These are phyloP conservation scores for Drosophila triauraria DNA, from an alignment of 1,140 invertebrate genomes.

Conservation along the genomic window DNA sequence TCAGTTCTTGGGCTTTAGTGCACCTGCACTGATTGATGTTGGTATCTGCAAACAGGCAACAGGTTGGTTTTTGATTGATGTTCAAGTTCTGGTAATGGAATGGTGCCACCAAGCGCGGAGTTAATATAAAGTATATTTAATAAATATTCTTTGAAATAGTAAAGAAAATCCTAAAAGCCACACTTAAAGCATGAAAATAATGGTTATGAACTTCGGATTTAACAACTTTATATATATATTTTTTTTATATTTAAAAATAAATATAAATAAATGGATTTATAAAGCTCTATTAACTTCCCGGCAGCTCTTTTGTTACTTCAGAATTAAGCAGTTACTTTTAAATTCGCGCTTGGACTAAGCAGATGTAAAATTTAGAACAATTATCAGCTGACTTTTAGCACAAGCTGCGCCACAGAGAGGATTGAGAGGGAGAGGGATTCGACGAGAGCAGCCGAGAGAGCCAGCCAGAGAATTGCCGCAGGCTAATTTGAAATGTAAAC, in stretches of 20 bases:
- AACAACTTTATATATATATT: too few relatives aligned
- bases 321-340: neutral
- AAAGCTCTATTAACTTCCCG: too few relatives aligned
- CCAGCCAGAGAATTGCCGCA: conserved; percentile 37
- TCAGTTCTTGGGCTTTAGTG: neutral
- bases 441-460: conserved; percentile 6
- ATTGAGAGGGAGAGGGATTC: neutral
- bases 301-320: neutral
- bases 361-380: conserved; percentile 50
- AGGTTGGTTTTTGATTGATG: conserved; percentile 58
- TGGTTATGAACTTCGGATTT: neutral
- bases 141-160: too few relatives aligned
- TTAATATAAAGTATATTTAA: neutral
- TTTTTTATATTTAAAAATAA: neutral
- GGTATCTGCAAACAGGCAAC: conserved; percentile 32
- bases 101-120: neutral
- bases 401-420: conserved; percentile 35
- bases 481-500: conserved; percentile 66
- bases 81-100: neutral
- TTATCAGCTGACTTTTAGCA: conserved; percentile 63
- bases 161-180: rapidly evolving
- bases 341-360: neutral
- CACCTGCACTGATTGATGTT: conserved; percentile 44
- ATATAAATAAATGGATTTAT: too few relatives aligned
- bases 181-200: neutral